phyloP scores from a whole-genome alignment of 2,113 vertebrate genomes.

The Rhynchomys soricoides region DNA sequence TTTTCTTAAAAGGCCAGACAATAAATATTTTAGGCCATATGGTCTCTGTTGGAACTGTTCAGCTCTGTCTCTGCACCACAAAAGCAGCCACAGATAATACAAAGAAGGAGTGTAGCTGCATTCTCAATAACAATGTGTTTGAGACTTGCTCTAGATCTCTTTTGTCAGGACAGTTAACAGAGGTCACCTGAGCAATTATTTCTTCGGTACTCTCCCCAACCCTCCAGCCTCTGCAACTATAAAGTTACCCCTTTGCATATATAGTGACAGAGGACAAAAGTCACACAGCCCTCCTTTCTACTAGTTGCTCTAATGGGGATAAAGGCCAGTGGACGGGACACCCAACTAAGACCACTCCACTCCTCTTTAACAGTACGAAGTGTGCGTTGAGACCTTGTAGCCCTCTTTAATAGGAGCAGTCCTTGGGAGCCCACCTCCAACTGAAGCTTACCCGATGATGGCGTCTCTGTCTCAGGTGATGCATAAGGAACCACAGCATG shows the following conservation, averaged over 20 bases:
- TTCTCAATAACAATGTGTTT: slow-evolving; percentile 24
- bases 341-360: neutral
- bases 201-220: neutral
- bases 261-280: neutral
- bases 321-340: neutral
- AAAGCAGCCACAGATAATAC: slow-evolving; percentile 16
- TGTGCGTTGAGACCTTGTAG: neutral
- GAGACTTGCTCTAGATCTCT: neutral
- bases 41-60: neutral
- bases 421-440: neutral
- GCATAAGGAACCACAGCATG: slow-evolving; percentile 98
- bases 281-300: neutral
- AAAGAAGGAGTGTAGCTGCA: neutral
- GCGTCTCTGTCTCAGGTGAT: slow-evolving; percentile 95
- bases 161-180: neutral
- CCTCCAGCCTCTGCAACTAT: neutral
- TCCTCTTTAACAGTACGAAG: neutral
- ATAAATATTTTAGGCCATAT: neutral
- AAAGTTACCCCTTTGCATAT: neutral
- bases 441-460: slow-evolving; percentile 89
- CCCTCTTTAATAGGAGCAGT: neutral
- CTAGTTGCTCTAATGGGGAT: neutral
- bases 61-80: neutral
- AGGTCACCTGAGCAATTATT: neutral
- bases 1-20: slow-evolving; percentile 13